Base-by-base conservation (phyloP, 2,113 vertebrate species). In the Pelecanus crispus region DNA sequence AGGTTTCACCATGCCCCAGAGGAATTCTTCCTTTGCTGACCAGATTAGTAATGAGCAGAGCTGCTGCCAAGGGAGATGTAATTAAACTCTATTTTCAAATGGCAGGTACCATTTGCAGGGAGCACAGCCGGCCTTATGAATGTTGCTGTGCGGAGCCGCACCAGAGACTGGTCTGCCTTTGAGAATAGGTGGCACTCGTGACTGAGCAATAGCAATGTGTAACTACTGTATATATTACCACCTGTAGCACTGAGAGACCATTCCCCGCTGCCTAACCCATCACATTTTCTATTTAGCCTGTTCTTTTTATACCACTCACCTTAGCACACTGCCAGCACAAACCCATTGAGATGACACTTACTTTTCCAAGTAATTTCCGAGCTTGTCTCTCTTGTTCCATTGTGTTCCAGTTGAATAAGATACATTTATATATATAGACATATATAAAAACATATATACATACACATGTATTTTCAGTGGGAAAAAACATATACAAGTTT, bases 171-270 rank as follows among this genome's bases (percentile, higher is more conserved):
- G 5, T 56, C 92, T 95, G 95, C 96, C 93, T 49, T 52, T 68
- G 78, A 52, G 86, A 81, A 72, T 15, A 36, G 92, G 93, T 85
- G 92, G 91, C 93, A 88, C 72, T 86, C 10, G 1, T 17, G 94
- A 95, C 96, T 71, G 95, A 97, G 97, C 97, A 97, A 97, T 97
- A 97, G 96, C 95, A 84, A 67, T 0, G 50, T 95, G 90, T 92
- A 94, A 88, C 92, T 95, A 95, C 90, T 95, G 94, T 93, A 92
- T 7, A 75, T 95, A 78, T 66, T 93, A 88, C 84, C 93, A 92
- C 77, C 85, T 67, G 92, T 86, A 74, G 96, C 95, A 88, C 87
- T 72, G 85, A 74, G 82, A 75, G 63, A 68, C 94, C 80, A 25
- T 67, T 53, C 79, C 95, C 71, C 50, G 25, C 44, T 20, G 82